Evolutionary conservation across 2,113 vertebrate genomes (phyloP).

Genomic region (Uria lomvia): DNA sequence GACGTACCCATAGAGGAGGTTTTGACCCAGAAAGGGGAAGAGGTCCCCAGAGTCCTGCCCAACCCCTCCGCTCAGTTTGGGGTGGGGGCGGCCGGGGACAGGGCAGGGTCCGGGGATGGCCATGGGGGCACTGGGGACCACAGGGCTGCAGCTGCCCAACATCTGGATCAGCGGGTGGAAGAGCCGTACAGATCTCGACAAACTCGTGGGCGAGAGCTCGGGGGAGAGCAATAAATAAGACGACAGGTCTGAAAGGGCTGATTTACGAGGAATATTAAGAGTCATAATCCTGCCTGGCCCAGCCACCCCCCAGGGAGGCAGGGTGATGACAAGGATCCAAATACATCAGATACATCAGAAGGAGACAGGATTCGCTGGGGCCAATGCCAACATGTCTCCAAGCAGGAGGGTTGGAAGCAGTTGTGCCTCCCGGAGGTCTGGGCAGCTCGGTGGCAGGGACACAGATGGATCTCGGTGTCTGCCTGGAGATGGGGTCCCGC

Average conservation of each 20-base stretch:
- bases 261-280: conserved; percentile 51
- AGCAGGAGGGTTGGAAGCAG: background rate
- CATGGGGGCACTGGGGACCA: accelerated
- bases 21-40: background rate
- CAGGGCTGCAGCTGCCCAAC: conserved; percentile 26
- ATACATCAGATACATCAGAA: background rate
- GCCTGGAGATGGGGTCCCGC: background rate
- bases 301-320: background rate
- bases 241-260: conserved; percentile 32
- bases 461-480: background rate
- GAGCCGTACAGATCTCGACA: background rate
- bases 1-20: background rate
- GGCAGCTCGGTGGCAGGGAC: background rate
- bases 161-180: conserved; percentile 24
- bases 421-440: background rate
- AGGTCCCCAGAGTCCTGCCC: background rate
- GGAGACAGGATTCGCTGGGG: background rate
- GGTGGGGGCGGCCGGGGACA: accelerated
- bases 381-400: background rate
- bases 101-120: accelerated
- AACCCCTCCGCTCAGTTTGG: background rate
- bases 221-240: conserved; percentile 33
- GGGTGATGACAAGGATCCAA: conserved; percentile 2
- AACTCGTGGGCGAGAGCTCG: background rate
- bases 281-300: conserved; percentile 8